Evolutionary conservation across 2,888 invertebrate genomes (phyloP).

Genomic region (Carabus problematicus): DNA sequence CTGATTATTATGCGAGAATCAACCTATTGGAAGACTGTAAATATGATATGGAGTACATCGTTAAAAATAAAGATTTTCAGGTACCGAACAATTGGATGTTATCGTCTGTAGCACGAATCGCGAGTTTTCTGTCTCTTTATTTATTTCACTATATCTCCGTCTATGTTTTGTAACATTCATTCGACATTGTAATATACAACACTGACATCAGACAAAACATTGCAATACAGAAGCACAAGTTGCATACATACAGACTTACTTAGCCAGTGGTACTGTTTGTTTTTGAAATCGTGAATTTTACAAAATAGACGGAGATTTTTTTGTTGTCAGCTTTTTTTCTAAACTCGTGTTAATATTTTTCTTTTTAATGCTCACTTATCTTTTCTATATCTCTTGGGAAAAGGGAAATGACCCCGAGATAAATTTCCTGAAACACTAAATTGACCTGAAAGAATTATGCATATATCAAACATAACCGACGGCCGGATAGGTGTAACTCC

Average conservation of each 20-base stretch:
- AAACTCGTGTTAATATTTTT: constrained; percentile 36
- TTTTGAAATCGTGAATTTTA: constrained; percentile 28
- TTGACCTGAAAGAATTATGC: constrained; percentile 18
- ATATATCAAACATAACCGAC: neutral
- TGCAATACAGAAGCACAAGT: no score
- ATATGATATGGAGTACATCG: constrained; percentile 98
- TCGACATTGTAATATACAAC: neutral
- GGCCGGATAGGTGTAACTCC: no score
- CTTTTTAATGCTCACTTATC: constrained; percentile 27
- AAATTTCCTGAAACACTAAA: constrained; percentile 5
- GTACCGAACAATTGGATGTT: constrained; percentile 66
- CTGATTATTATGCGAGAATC: constrained; percentile 90
- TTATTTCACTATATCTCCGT: constrained; percentile 19
- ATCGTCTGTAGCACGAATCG: constrained; percentile 32
- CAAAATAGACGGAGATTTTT: constrained; percentile 35
- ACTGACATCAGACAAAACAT: constrained; percentile 1
- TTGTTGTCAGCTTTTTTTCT: constrained; percentile 32
- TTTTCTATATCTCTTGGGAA: neutral
- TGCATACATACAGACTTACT: no score
- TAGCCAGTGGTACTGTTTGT: neutral
- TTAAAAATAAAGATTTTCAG: constrained; percentile 98
- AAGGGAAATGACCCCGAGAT: constrained; percentile 31
- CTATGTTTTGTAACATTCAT: constrained; percentile 25
- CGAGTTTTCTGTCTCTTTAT: constrained; percentile 37
- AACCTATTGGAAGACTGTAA: constrained; percentile 89